These are phyloP conservation scores for Cataglyphis altisquamis DNA, from an alignment of 2,888 invertebrate species.

Conservation along the genomic window DNA sequence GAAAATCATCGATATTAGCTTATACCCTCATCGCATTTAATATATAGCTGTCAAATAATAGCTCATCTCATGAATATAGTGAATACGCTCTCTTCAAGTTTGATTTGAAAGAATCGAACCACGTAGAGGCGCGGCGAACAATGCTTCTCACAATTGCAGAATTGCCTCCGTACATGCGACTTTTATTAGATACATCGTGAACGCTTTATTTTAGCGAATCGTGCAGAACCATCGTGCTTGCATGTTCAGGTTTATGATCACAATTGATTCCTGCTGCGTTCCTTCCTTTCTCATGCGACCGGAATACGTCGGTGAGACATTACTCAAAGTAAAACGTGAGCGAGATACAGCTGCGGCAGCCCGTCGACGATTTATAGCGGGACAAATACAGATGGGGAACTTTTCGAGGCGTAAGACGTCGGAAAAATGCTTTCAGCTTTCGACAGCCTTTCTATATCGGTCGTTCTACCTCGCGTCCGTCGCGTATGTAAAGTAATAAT, in stretches of 20 bases:
- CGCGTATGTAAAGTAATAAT: conserved; percentile 67
- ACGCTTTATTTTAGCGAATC: conserved; percentile 38
- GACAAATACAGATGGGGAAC: conserved; percentile 71
- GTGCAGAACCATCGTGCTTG: conserved; percentile 30
- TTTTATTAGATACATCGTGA: conserved; percentile 34
- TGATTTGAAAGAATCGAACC: background rate
- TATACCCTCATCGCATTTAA: background rate
- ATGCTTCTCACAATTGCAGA: background rate
- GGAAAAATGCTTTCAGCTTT: conserved; percentile 73
- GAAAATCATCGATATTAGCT: conserved; percentile 30
- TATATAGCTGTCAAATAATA: background rate
- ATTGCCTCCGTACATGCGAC: conserved; percentile 22
- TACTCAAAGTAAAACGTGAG: conserved; percentile 61
- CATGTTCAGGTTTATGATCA: conserved; percentile 60
- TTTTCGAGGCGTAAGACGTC: conserved; percentile 72
- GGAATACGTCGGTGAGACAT: conserved; percentile 62
- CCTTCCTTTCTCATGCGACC: conserved; percentile 39
- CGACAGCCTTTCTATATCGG: conserved; percentile 64
- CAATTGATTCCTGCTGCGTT: conserved; percentile 64
- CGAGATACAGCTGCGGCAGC: conserved; percentile 67
- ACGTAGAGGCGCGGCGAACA: background rate
- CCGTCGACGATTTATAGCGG: conserved; percentile 69
- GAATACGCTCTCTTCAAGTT: background rate
- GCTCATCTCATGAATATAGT: conserved; percentile 36
- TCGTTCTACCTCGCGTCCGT: conserved; percentile 30